A percentile compares a stretch with the other conserved stretches of the same genome.
Evolutionary conservation across 2,888 invertebrate species (phyloP).

Genomic region (Leptinotarsa tumamoca): DNA sequence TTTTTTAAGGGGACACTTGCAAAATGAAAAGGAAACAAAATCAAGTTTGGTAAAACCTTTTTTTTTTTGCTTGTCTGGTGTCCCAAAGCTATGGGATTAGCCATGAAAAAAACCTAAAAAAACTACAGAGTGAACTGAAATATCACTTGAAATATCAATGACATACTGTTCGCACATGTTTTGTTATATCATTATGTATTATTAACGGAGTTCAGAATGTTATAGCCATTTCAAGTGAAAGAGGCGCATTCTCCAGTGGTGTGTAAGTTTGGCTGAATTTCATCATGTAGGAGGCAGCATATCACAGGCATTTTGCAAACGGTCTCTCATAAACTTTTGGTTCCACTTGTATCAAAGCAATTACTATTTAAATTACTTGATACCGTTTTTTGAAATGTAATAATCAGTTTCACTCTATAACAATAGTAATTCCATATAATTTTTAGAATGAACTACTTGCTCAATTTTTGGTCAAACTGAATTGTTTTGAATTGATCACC

Average conservation of each 20-base stretch:
- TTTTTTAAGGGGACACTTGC: conserved; percentile 36
- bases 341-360: no score
- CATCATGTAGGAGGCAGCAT: no score
- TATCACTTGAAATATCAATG: no score
- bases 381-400: neutral
- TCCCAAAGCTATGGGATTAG: neutral
- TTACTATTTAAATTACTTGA: no score
- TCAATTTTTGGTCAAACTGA: neutral
- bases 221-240: no score
- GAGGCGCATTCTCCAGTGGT: no score
- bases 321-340: no score
- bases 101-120: neutral
- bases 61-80: neutral
- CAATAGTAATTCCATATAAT: neutral
- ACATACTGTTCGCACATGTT: no score
- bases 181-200: no score
- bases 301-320: no score
- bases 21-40: neutral
- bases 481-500: neutral
- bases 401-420: neutral
- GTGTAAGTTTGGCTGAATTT: no score
- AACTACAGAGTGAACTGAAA: neutral
- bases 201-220: no score
- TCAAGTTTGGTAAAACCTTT: neutral
- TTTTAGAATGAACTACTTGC: conserved; percentile 5